phyloP scores from a whole-genome alignment of 2,113 vertebrate species.

The Harpagus bidentatus region DNA sequence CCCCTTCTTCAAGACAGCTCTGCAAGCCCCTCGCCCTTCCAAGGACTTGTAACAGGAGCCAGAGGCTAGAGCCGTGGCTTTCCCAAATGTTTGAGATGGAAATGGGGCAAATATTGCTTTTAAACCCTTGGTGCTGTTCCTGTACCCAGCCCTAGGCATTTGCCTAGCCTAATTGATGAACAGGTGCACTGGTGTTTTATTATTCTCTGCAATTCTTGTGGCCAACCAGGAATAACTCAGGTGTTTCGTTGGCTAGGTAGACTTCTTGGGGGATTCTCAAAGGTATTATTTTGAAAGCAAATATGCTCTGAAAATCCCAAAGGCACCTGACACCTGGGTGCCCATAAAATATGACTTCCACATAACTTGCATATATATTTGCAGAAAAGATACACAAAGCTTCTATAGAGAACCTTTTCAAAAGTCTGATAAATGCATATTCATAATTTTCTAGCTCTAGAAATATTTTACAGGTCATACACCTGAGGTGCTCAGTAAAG shows the following conservation, averaged over 20 bases:
- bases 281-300: not conserved
- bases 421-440: not conserved
- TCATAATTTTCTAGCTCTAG: not conserved
- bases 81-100: not conserved
- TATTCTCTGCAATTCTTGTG: not conserved
- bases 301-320: not conserved
- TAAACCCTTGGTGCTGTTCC: not conserved
- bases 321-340: not conserved
- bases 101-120: not conserved
- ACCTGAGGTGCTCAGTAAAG: not conserved
- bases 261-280: not conserved
- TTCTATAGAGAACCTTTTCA: not conserved
- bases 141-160: not conserved
- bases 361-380: not conserved
- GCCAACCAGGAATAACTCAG: not conserved
- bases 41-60: too few relatives aligned
- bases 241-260: not conserved
- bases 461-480: not conserved
- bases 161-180: rapidly evolving
- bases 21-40: too few relatives aligned
- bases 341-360: not conserved
- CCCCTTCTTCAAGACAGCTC: too few relatives aligned
- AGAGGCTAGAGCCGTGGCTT: too few relatives aligned
- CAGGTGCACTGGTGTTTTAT: not conserved
- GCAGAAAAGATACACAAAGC: not conserved